Base-by-base conservation (phyloP, 2,113 vertebrate genomes). In the Solea solea region DNA sequence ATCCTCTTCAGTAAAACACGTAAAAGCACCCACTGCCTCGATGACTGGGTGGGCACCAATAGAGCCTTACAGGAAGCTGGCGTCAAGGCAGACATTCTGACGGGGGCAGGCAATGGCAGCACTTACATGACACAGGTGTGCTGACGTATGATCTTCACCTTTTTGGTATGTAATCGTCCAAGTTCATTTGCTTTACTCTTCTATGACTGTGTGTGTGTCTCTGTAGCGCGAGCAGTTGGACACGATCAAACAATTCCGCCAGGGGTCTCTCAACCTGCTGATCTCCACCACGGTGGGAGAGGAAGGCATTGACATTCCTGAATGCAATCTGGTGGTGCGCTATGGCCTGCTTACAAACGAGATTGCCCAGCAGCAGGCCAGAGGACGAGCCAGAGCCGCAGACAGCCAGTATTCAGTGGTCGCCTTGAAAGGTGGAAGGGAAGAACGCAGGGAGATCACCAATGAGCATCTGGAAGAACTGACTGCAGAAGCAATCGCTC, bases 301-400 rank as follows among this genome's bases (percentile, higher is more conserved):
- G 75, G 96, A 99, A 80, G 97, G 97, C 9, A 89, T 99, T 15
- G 95, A 99, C 71, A 97, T 98, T 62, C 94, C 94, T 0, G 90
- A 96, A 50, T 99, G 97, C 66, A 97, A 94, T 44, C 81, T 97
- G 2, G 93, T 99, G 70, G 94, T 99, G 14, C 96, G 96, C 71
- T 99, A 98, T 0, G 96, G 96, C 11, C 94, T 99, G 64, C 94
- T 98, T 74, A 98, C 96, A 59, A 99, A 97, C 0, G 97, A 98
- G 89, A 97, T 98, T 0, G 94, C 96, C 63, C 97, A 98, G 95
- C 76, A 95, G 78, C 92, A 99, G 96, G 96, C 96, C 1, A 93
- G 88, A 28, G 96, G 97, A 40, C 94, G 98, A 0, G 96, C 96
- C 62, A 91, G 96, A 44, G 95, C 95, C 0, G 2, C 3, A 25